phyloP scores from a whole-genome alignment of 2,888 invertebrate genomes.

The Mythimna vitellina region DNA sequence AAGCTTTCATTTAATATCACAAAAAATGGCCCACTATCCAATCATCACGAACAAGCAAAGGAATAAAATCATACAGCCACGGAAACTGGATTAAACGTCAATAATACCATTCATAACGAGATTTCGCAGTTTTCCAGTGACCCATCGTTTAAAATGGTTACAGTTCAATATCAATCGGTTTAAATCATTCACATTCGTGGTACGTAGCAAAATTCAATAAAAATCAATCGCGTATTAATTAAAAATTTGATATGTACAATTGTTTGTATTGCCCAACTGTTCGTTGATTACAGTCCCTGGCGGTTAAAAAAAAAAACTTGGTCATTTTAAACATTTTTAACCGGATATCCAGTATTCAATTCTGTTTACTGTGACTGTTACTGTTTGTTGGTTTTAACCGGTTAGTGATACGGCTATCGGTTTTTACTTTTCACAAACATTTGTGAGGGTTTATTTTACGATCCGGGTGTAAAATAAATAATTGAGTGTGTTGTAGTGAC shows the following conservation, averaged over 20 bases:
- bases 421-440: constrained; percentile 28
- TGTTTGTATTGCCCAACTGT: constrained; percentile 65
- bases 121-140: constrained; percentile 33
- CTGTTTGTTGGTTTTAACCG: constrained; percentile 38
- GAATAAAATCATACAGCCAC: constrained; percentile 17
- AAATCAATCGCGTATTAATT: constrained; percentile 71
- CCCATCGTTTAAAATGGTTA: constrained; percentile 42
- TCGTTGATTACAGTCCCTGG: constrained; percentile 64
- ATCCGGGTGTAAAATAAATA: constrained; percentile 9
- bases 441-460: constrained; percentile 26
- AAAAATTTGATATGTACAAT: constrained; percentile 68
- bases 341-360: constrained; percentile 58
- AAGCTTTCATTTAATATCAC: no score
- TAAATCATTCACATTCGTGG: constrained; percentile 54
- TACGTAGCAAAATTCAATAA: constrained; percentile 60
- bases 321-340: constrained; percentile 53
- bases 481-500: not conserved
- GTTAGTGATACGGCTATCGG: constrained; percentile 39
- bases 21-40: not conserved
- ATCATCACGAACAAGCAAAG: not conserved
- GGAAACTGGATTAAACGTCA: constrained; percentile 32
- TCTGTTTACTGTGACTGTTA: constrained; percentile 43
- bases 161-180: constrained; percentile 55
- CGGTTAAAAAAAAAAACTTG: constrained; percentile 59
- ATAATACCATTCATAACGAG: constrained; percentile 46